These are phyloP conservation scores for Sinopyrophorus schimmeli DNA, from an alignment of 2,888 invertebrate genomes.

Conservation along the genomic window DNA sequence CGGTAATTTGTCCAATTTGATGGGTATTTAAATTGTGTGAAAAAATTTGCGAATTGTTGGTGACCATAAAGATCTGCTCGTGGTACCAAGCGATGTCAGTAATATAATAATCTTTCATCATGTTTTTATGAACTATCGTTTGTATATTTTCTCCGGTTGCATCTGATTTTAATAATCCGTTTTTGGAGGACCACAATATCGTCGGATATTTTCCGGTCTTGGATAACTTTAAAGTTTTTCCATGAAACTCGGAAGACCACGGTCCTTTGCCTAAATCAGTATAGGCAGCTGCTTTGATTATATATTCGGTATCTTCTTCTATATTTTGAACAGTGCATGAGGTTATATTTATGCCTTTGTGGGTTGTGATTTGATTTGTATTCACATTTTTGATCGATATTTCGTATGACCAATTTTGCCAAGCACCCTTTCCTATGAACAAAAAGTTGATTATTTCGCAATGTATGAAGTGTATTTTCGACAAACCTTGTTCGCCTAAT, in stretches of 20 bases:
- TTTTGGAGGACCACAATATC: slow-evolving; percentile 75
- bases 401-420: slow-evolving; percentile 79
- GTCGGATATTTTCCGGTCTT: slow-evolving; percentile 63
- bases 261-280: slow-evolving; percentile 78
- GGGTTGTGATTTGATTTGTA: slow-evolving; percentile 52
- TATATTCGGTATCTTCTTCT: slow-evolving; percentile 75
- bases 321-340: slow-evolving; percentile 70
- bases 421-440: slow-evolving; percentile 61
- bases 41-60: slow-evolving; percentile 71
- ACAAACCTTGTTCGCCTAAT: slow-evolving; percentile 69
- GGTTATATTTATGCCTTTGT: slow-evolving; percentile 61
- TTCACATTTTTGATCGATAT: slow-evolving; percentile 66
- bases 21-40: slow-evolving; percentile 71
- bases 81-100: slow-evolving; percentile 79
- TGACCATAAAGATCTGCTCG: slow-evolving; percentile 74
- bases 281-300: slow-evolving; percentile 78
- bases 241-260: slow-evolving; percentile 76
- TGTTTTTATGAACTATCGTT: slow-evolving; percentile 65
- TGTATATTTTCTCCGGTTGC: slow-evolving; percentile 77
- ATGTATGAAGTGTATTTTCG: neutral
- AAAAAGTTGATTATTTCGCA: neutral
- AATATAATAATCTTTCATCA: slow-evolving; percentile 65
- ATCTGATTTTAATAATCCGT: slow-evolving; percentile 79
- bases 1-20: slow-evolving; percentile 60
- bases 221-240: slow-evolving; percentile 63